These are phyloP conservation scores for Deilephila elpenor DNA, from an alignment of 2,888 invertebrate species.

Conservation along the genomic window DNA sequence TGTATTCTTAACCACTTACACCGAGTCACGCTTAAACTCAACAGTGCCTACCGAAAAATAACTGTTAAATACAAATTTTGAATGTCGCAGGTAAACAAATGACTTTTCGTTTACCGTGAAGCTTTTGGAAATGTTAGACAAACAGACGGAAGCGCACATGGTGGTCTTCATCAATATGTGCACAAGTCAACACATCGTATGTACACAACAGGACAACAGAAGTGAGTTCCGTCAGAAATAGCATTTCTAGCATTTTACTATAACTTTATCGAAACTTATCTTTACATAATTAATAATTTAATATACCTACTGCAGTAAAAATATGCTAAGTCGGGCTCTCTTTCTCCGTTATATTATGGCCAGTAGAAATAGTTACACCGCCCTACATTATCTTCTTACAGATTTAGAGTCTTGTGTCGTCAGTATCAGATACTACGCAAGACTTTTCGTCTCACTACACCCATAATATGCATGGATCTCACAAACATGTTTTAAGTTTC, in stretches of 20 bases:
- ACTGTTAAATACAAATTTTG: constrained; percentile 1
- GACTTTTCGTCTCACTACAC: no score
- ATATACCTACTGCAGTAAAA: no score
- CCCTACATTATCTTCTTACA: no score
- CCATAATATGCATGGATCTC: no score
- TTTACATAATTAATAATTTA: background rate
- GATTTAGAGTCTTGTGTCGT: no score
- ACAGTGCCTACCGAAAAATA: background rate
- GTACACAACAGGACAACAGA: background rate
- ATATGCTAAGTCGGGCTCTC: no score
- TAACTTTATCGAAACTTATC: background rate
- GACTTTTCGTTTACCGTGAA: constrained; percentile 17
- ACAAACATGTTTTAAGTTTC: no score
- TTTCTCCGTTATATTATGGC: no score
- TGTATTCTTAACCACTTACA: no score
- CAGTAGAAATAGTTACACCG: no score
- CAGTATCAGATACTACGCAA: no score
- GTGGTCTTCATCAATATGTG: constrained; percentile 33
- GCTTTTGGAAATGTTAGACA: constrained; percentile 9
- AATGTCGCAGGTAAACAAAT: constrained; percentile 10
- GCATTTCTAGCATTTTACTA: background rate
- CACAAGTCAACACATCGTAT: background rate
- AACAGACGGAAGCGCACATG: constrained; percentile 1
- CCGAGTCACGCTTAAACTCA: no score
- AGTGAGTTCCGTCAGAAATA: background rate